Percentiles rank a stretch among this genome's conserved stretches.
phyloP scores from a whole-genome alignment of 2,113 vertebrate genomes.

The Cyanistes caeruleus region DNA sequence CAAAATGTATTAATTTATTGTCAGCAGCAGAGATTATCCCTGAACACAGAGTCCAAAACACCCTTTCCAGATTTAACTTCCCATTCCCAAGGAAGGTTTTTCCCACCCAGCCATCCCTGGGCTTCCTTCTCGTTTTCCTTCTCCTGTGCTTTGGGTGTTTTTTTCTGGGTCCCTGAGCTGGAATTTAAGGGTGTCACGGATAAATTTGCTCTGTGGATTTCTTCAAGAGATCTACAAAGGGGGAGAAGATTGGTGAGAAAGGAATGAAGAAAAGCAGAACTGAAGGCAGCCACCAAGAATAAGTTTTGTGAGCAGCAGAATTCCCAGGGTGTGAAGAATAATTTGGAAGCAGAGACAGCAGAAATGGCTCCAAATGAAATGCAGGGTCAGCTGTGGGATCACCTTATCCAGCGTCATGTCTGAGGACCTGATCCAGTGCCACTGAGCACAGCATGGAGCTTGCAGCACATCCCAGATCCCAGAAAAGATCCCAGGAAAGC shows the following conservation, averaged over 20 bases:
- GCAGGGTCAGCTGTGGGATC: neutral
- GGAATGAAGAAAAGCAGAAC: neutral
- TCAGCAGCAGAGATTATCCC: conserved; percentile 5
- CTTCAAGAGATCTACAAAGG: neutral
- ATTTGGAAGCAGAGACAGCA: neutral
- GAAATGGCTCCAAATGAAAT: neutral
- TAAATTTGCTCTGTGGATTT: neutral
- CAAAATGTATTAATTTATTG: conserved; percentile 1
- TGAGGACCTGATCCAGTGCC: neutral
- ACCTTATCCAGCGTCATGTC: accelerated
- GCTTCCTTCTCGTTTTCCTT: neutral
- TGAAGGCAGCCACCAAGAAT: neutral
- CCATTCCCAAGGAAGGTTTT: neutral
- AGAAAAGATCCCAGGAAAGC: neutral
- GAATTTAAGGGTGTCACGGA: neutral
- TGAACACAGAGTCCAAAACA: neutral
- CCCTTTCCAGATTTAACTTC: neutral
- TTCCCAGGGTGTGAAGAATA: accelerated
- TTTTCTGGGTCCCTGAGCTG: neutral
- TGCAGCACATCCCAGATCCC: neutral
- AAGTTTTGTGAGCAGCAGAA: neutral
- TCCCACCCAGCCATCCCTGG: neutral
- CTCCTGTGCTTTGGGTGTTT: neutral
- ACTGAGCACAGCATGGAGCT: neutral
- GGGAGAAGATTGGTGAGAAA: neutral